Evolutionary conservation across 2,797 vertebrate species (phyloP).

Genomic region (Siniperca scherzeri): DNA sequence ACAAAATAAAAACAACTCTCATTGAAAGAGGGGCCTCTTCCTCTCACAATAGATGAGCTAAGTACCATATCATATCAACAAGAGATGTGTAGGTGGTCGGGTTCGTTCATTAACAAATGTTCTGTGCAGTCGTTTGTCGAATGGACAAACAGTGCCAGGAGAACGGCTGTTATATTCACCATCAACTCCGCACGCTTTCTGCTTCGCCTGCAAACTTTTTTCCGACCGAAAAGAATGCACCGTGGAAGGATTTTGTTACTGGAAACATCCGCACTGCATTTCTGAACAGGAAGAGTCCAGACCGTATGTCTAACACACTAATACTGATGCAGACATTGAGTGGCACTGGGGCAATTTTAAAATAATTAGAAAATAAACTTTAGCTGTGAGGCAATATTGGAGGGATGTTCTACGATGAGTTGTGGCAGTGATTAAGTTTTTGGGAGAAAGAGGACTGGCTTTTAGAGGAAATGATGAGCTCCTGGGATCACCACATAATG

Average conservation of each 20-base stretch:
- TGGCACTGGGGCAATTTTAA: too few relatives aligned
- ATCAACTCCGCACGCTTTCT: background rate
- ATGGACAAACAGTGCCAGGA: background rate
- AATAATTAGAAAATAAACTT: background rate
- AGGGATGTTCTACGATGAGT: background rate
- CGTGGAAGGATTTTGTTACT: background rate
- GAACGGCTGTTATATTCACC: background rate
- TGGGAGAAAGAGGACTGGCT: background rate
- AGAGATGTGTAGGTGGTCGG: background rate
- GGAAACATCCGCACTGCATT: background rate
- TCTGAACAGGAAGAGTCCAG: background rate
- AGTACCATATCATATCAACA: too few relatives aligned
- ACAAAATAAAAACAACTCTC: background rate
- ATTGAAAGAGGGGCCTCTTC: background rate
- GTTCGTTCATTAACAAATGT: background rate
- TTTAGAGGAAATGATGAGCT: background rate
- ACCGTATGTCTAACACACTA: background rate
- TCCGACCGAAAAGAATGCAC: background rate
- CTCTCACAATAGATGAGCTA: background rate
- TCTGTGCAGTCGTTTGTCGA: background rate
- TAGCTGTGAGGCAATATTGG: background rate
- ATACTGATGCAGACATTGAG: background rate
- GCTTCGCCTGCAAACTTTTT: background rate
- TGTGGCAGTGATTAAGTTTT: background rate
- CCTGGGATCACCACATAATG: background rate